Base-by-base conservation (phyloP, 2,113 vertebrate genomes). In the Anser brachyrhynchus region DNA sequence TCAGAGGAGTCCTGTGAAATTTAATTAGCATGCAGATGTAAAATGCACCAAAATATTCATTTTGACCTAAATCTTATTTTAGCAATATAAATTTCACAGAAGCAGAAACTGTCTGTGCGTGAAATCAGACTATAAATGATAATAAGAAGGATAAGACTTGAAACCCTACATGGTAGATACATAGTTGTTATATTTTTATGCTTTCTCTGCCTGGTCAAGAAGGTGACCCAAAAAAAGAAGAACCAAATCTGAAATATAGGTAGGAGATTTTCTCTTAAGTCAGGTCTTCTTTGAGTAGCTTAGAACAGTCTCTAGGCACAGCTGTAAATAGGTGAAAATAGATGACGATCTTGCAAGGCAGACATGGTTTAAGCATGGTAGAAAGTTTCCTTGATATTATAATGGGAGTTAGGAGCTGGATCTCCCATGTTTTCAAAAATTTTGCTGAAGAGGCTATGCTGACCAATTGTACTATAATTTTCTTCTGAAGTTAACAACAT, bases 1-100 rank as follows among this genome's bases (percentile, higher is more conserved):
- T 82, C 84, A 79, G 1, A 89, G 61, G 31, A 95, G 17, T 75
- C 69, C 77, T 84, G 39, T 73, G 80, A 94, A 90, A 84, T 91
- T 82, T 82, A 94, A 93, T 93, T 90, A 90, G 46, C 52, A 75
- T 69, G 80, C 31, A 84, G 86, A 81, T 79, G 69, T 84, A 90
- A 96, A 90, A 92, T 62, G 46, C 84, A 82, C 54, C 75, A 76
- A 90, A 81, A 96, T 89, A 92, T 35, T 94, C 44, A 91, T 87
- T 95, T 72, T 82, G 39, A 84, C 70, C 49, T 61, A 92, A 72
- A 93, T 75, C 79, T 71, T 87, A 84, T 44, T 93, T 93, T 67
- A 75, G 62, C n/a, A 84, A 89, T 64, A 87, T 16, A 81, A 81
- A 62, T 89, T 77, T 69, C 58, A 78, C 11, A 66, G 84, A 67